Percentiles rank a stretch among this genome's conserved stretches.
Conservation (phyloP, 2,797 vertebrate species). For the Neostethus bicornis region DNA sequence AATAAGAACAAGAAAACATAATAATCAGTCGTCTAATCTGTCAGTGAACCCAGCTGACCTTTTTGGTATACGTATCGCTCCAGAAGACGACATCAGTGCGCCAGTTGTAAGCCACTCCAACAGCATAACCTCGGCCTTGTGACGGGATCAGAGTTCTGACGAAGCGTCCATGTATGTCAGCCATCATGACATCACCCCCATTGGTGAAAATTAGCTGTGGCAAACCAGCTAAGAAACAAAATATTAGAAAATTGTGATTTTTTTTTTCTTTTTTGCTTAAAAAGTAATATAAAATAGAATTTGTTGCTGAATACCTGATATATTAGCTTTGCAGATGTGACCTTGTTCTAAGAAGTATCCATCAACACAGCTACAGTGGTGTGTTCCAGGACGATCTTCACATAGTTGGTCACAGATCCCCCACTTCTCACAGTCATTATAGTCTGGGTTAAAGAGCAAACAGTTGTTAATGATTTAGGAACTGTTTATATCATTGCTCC, state of each 20-base stretch:
- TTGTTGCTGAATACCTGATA: constrained; percentile 63
- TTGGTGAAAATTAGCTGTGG: constrained; percentile 80
- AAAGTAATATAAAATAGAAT: not conserved
- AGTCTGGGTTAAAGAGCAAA: constrained; percentile 63
- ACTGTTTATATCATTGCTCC: no score
- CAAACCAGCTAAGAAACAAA: constrained; percentile 63
- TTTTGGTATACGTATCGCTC: constrained; percentile 76
- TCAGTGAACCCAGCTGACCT: constrained; percentile 56
- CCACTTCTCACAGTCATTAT: constrained; percentile 81
- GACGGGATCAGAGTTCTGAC: constrained; percentile 68
- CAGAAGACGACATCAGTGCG: constrained; percentile 73
- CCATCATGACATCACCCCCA: constrained; percentile 77
- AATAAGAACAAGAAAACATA: not conserved
- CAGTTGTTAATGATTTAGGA: not conserved
- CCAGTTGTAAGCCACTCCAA: constrained; percentile 73
- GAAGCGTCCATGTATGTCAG: constrained; percentile 76
- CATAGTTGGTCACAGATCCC: constrained; percentile 82
- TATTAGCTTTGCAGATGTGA: constrained; percentile 75
- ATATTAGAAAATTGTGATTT: not conserved
- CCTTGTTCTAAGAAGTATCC: constrained; percentile 78
- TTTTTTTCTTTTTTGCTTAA: no score
- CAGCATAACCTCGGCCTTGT: constrained; percentile 71
- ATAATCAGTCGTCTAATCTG: not conserved
- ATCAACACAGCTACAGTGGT: constrained; percentile 76
- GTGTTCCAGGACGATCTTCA: constrained; percentile 77